Conservation (phyloP, 2,113 vertebrate species). For the Poeciliopsis retropinna region DNA sequence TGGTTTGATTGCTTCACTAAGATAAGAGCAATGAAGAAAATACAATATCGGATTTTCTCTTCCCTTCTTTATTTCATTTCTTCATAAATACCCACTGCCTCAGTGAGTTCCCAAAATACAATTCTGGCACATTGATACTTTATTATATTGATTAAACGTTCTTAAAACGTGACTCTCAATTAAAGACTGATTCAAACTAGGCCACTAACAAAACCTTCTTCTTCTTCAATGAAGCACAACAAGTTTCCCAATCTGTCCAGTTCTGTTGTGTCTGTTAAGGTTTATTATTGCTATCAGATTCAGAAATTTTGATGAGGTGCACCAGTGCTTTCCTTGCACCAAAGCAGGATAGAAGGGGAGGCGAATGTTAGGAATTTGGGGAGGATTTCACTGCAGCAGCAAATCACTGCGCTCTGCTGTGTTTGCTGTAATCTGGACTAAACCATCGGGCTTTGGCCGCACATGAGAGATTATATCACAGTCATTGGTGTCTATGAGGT, state of each 20-base stretch:
- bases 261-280: neutral
- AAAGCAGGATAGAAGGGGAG: constrained; percentile 1
- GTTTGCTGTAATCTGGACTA: constrained; percentile 67
- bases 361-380: constrained; percentile 12
- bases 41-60: neutral
- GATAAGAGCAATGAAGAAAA: constrained; percentile 5
- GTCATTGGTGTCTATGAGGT: constrained; percentile 12
- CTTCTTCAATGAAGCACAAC: neutral
- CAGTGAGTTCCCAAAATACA: too few relatives aligned
- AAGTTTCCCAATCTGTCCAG: neutral
- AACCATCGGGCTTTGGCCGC: constrained; percentile 62
- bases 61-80: neutral
- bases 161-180: neutral
- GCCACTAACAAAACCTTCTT: neutral
- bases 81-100: too few relatives aligned
- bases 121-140: too few relatives aligned
- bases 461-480: constrained; percentile 58
- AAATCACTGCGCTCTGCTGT: constrained; percentile 40
- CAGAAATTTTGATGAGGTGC: neutral
- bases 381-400: constrained; percentile 50
- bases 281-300: constrained; percentile 2
- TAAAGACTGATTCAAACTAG: neutral
- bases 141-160: too few relatives aligned
- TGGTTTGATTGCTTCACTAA: constrained; percentile 1
- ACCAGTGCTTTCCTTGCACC: neutral